Base-by-base conservation (phyloP, 2,888 invertebrate genomes). In the Tigriopus californicus region DNA sequence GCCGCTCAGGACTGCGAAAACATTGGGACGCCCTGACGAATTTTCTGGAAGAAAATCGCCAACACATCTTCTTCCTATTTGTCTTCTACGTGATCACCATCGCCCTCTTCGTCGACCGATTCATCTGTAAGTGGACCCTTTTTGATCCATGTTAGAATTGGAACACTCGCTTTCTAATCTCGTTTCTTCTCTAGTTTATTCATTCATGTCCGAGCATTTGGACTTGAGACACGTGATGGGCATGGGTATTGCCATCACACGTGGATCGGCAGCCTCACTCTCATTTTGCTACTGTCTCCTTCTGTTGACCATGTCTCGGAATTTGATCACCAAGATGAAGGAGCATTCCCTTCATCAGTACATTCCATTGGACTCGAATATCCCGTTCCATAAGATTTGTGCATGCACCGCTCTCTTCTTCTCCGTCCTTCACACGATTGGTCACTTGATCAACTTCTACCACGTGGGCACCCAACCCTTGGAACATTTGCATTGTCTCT, bases 211-310 rank as follows among this genome's bases (percentile, higher is more conserved):
- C 0, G 94, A 95, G 68, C 92, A 94, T 71, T 83, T 90, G 24
- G 94, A 95, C 71, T 73, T 95, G 65, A 76, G 94, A 1, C 90
- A 94, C 68, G 92, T 95, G 48, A 94, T 95, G 94, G 94, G 94
- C 1, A 89, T 90, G 1, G 92, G 94, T 0, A 94, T 94, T 55
- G 92, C 92, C 8, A 87, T 92, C 65, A 92, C 92, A 0, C 76
- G 92, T 70, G 92, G 92, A 18, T 88, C 92, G 0, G 94, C 94
- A 0, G 92, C 91, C 1, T 86, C 92, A 0, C 70, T 95, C 8
- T 92, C 92, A 0, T 94, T 95, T 72, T 91, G 90, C 72, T 94
- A 92, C 73, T 87, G 88, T 65, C 76, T 95, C 11, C 75, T 95
- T 0, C 74, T 94, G 42, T 73, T 95, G 24, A 94, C 94, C 1